These are phyloP conservation scores for Scrobipalpa costella DNA, from an alignment of 2,888 invertebrate species.

Conservation along the genomic window DNA sequence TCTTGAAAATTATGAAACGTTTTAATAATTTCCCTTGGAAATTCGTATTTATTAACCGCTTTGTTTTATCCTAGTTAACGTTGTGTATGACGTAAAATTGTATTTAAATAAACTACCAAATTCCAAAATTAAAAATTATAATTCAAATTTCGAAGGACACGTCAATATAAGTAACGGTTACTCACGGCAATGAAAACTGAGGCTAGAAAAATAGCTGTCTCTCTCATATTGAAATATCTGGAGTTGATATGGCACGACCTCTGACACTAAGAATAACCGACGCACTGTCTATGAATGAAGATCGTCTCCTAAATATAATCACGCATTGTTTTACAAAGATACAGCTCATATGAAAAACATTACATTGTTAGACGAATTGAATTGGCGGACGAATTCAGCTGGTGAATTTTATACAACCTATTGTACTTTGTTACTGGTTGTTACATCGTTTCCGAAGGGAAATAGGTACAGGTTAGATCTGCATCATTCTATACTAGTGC, in stretches of 20 bases:
- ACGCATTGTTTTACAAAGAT: neutral
- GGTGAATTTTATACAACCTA: neutral
- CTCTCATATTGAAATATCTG: neutral
- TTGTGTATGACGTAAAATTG: no score
- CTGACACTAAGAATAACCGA: neutral
- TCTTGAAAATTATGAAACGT: no score
- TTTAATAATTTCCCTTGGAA: no score
- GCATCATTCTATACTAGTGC: no score
- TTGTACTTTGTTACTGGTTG: neutral
- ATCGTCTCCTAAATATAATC: neutral
- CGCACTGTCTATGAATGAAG: neutral
- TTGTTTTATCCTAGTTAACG: no score
- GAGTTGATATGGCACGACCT: neutral
- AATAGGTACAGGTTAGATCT: no score
- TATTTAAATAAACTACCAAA: no score
- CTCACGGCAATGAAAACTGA: constrained; percentile 29
- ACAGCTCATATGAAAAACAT: neutral
- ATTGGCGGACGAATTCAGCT: neutral
- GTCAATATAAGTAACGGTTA: constrained; percentile 6
- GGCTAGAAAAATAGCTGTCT: neutral
- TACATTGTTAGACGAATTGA: constrained; percentile 1
- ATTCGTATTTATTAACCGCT: no score
- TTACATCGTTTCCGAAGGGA: neutral
- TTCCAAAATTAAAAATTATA: no score
- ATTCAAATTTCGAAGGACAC: no score